A percentile compares a stretch with the other conserved stretches of the same genome.
phyloP scores from a whole-genome alignment of 2,797 vertebrate species.

The Amblyraja radiata region DNA sequence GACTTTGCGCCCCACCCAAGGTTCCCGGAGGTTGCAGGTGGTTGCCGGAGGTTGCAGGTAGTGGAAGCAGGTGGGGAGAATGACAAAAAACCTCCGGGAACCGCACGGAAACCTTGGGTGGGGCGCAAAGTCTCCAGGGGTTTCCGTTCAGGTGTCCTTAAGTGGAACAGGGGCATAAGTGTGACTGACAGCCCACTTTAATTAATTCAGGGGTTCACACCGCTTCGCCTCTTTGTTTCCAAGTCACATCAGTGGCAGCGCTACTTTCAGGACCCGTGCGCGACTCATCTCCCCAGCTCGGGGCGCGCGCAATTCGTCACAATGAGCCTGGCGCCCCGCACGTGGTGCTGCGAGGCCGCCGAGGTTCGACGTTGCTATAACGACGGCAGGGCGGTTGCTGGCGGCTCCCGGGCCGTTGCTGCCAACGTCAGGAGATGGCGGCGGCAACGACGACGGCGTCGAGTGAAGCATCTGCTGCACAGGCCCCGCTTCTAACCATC shows the following conservation, averaged over 20 bases:
- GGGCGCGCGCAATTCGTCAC: background rate
- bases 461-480: background rate
- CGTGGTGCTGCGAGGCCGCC: background rate
- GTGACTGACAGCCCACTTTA: background rate
- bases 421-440: background rate
- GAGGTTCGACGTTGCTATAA: background rate
- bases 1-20: no score
- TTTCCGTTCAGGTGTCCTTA: no score
- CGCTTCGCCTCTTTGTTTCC: background rate
- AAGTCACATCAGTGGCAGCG: background rate
- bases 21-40: no score
- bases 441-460: no score
- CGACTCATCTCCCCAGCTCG: background rate
- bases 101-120: no score
- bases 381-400: background rate
- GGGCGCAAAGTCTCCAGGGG: no score
- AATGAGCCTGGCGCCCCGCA: background rate
- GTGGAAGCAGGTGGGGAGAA: no score
- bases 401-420: no score
- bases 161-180: no score
- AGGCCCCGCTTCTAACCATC: constrained; percentile 39
- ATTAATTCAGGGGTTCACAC: background rate
- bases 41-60: no score
- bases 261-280: background rate
- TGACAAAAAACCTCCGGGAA: no score